phyloP scores from a whole-genome alignment of 2,113 vertebrate genomes.

The Baryphthengus martii region DNA sequence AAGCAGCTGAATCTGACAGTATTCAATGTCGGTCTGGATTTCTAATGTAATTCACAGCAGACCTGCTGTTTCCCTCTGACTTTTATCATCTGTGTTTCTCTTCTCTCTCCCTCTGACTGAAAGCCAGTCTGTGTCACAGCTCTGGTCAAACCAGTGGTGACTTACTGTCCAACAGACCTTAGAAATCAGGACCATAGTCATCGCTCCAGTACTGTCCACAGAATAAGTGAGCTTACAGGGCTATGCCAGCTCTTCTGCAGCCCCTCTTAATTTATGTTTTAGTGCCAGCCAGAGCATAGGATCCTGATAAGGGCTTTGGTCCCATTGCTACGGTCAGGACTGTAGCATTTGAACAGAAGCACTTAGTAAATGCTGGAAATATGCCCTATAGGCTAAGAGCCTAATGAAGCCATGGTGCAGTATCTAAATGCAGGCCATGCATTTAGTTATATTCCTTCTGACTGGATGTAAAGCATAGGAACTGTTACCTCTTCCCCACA shows the following conservation, averaged over 20 bases:
- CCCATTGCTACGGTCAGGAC: not conserved
- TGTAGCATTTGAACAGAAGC: conserved; percentile 1
- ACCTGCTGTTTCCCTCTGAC: not conserved
- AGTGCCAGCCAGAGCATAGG: not conserved
- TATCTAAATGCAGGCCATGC: not conserved
- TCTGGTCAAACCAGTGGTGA: not conserved
- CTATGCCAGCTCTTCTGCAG: not conserved
- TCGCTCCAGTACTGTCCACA: not conserved
- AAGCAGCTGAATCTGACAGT: conserved; percentile 14
- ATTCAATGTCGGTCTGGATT: not conserved
- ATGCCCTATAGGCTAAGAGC: not conserved
- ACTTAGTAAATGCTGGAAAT: conserved; percentile 14
- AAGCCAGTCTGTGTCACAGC: not conserved
- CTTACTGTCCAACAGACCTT: not conserved
- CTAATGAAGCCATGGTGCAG: not conserved
- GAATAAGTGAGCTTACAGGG: not conserved
- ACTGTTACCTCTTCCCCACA: not conserved
- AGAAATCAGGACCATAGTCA: not conserved
- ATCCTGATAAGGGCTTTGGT: not conserved
- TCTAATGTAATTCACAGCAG: not conserved
- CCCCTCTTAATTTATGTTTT: not conserved
- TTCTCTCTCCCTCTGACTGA: conserved; percentile 20
- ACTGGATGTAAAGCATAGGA: not conserved
- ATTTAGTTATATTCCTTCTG: not conserved
- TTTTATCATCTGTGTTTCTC: not conserved